A percentile compares a stretch with the other conserved stretches of the same genome.
Conservation (phyloP, 2,797 vertebrate genomes). For the Propithecus deckenii region DNA sequence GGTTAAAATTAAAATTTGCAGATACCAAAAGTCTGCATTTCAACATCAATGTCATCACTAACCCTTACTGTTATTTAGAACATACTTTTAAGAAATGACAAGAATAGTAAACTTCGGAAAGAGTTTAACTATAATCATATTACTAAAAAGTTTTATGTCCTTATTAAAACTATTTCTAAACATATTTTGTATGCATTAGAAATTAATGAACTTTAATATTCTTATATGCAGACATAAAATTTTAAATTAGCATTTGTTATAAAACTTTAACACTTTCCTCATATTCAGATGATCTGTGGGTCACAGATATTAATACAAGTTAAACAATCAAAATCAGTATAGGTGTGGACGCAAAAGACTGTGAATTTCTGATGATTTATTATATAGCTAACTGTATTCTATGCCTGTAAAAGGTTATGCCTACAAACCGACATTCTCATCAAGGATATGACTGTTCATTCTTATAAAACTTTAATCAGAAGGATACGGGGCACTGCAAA, state of each 20-base stretch:
- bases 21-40: neutral
- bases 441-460: slow-evolving; percentile 24
- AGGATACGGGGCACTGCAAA: slow-evolving; percentile 99
- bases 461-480: slow-evolving; percentile 58
- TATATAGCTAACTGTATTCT: neutral
- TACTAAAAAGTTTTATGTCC: neutral
- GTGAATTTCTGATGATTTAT: neutral
- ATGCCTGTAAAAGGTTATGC: neutral
- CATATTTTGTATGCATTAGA: neutral
- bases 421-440: neutral
- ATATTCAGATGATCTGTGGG: neutral
- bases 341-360: neutral
- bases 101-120: neutral
- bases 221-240: neutral
- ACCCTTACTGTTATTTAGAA: slow-evolving; percentile 6
- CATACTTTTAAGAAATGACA: neutral
- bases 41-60: neutral
- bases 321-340: neutral
- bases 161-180: slow-evolving; percentile 1
- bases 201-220: neutral
- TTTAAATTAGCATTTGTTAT: neutral
- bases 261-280: neutral
- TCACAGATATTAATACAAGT: neutral
- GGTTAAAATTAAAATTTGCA: slow-evolving; percentile 13
- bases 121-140: neutral